Evolutionary conservation across 2,888 invertebrate species (phyloP).

Genomic region (Epinotia brunnichana): DNA sequence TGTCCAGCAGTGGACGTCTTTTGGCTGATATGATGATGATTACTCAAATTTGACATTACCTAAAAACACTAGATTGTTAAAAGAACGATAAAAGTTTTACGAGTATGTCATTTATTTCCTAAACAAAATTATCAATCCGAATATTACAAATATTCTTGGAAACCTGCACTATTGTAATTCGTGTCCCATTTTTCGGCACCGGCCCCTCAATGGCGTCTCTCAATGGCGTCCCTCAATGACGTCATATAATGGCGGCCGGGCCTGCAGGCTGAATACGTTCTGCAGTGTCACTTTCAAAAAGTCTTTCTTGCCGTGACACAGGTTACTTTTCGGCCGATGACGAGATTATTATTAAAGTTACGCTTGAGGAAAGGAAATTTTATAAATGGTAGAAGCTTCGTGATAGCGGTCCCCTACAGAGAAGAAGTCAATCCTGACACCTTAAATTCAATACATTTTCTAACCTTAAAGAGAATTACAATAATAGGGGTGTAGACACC

Average conservation of each 20-base stretch:
- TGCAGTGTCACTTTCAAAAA: constrained; percentile 35
- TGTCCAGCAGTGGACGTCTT: no score
- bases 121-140: constrained; percentile 9
- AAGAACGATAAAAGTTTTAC: no score
- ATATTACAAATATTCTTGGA: not conserved
- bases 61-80: no score
- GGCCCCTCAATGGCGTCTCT: constrained; percentile 35
- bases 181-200: constrained; percentile 48
- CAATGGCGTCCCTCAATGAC: constrained; percentile 24
- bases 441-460: no score
- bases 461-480: not conserved
- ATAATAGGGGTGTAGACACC: no score
- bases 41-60: no score
- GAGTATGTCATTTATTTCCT: no score
- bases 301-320: constrained; percentile 19
- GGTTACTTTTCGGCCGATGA: not conserved
- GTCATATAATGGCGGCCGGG: constrained; percentile 4
- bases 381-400: not conserved
- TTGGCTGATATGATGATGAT: no score
- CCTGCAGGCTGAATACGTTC: constrained; percentile 25
- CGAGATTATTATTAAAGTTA: constrained; percentile 1
- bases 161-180: constrained; percentile 51
- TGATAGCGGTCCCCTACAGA: not conserved
- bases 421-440: not conserved
- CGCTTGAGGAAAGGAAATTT: not conserved